Percentiles rank a stretch among this genome's conserved stretches.
Conservation (phyloP, 2,888 invertebrate species). For the Eupithecia subfuscata region DNA sequence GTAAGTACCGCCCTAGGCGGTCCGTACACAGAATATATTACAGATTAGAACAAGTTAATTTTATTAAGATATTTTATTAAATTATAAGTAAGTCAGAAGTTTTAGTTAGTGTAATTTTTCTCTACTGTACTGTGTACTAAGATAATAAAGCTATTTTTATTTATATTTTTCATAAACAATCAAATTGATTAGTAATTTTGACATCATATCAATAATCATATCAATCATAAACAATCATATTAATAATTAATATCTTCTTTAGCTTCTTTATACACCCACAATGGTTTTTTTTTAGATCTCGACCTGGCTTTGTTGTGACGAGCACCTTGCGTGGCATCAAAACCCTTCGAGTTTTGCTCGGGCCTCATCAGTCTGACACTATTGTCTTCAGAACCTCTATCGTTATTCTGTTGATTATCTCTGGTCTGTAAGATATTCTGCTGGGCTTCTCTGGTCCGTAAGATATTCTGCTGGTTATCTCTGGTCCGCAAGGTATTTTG, state of each 20-base stretch:
- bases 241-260: background rate
- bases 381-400: background rate
- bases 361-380: background rate
- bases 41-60: too few species aligned
- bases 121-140: too few species aligned
- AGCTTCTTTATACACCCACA: background rate
- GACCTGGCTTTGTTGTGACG: background rate
- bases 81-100: too few species aligned
- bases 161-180: too few species aligned
- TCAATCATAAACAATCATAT: background rate
- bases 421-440: background rate
- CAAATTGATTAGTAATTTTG: too few species aligned
- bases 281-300: background rate
- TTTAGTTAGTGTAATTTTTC: too few species aligned
- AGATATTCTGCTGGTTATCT: background rate
- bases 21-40: too few species aligned
- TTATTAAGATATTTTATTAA: too few species aligned
- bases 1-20: too few species aligned
- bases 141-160: too few species aligned
- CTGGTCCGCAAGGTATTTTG: background rate
- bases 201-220: too few species aligned
- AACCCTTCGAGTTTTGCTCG: background rate
- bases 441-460: background rate
- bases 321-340: background rate
- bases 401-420: background rate